phyloP scores from a whole-genome alignment of 2,888 invertebrate species.

The Conistra vaccinii region DNA sequence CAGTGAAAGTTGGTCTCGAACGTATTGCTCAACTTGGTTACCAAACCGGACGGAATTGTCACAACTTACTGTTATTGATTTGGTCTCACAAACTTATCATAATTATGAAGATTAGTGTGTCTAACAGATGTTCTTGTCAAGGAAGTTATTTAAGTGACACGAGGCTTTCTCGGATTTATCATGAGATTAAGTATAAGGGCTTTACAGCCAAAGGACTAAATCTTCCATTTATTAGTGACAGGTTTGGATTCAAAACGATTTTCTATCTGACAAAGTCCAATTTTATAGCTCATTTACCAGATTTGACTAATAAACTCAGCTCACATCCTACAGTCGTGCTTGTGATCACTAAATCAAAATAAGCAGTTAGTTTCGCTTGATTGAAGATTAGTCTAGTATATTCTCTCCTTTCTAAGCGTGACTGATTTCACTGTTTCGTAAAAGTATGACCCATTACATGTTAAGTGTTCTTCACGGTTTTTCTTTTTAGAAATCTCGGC shows the following conservation, averaged over 20 bases:
- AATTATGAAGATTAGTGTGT: constrained; percentile 36
- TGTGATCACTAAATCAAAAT: constrained; percentile 9
- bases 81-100: constrained; percentile 45
- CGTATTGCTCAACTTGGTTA: constrained; percentile 72
- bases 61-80: constrained; percentile 64
- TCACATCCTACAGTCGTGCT: constrained; percentile 14
- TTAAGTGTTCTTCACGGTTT: constrained; percentile 15
- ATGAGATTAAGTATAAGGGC: no score
- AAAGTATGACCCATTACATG: constrained; percentile 45
- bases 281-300: neutral
- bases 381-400: constrained; percentile 19
- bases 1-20: constrained; percentile 82
- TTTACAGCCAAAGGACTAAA: neutral
- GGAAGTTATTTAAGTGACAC: constrained; percentile 3
- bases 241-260: neutral
- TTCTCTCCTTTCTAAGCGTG: constrained; percentile 40
- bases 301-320: neutral
- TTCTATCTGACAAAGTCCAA: neutral
- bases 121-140: constrained; percentile 25
- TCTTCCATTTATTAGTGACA: neutral
- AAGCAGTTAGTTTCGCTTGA: constrained; percentile 23
- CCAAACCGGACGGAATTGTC: constrained; percentile 70
- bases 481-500: constrained; percentile 47
- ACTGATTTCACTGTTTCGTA: constrained; percentile 53
- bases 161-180: constrained; percentile 27